Evolutionary conservation across 2,113 vertebrate genomes (phyloP).

Genomic region (Vireo altiloquus): DNA sequence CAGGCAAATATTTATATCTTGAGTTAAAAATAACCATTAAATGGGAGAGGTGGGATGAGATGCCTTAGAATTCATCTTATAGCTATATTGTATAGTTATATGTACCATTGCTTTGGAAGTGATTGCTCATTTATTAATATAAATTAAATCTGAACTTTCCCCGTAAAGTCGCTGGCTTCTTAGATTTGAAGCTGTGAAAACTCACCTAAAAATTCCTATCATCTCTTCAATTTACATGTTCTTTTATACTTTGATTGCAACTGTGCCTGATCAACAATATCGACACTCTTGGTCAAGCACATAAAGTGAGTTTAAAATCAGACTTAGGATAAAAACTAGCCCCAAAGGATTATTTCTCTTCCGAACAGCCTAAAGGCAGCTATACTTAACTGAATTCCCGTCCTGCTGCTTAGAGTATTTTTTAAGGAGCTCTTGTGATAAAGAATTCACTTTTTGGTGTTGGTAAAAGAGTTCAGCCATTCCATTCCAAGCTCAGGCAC

Average conservation of each 20-base stretch:
- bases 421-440: not conserved
- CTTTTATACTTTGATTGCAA: not conserved
- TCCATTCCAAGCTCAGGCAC: not conserved
- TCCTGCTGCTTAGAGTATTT: not conserved
- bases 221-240: not conserved
- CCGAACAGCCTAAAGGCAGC: not conserved
- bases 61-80: not conserved
- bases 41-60: not conserved
- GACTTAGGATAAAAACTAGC: not conserved
- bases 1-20: slow-evolving; percentile 47
- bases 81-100: not conserved
- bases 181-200: not conserved
- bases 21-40: not conserved
- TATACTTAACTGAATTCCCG: not conserved
- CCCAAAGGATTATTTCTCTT: not conserved
- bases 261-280: not conserved
- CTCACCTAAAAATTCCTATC: not conserved
- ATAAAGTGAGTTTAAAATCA: not conserved
- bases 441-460: not conserved
- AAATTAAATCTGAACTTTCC: not conserved
- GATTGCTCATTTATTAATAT: not conserved
- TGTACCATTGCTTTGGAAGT: not conserved
- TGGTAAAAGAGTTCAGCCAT: not conserved
- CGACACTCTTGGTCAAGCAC: not conserved
- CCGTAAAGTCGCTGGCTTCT: not conserved